These are phyloP conservation scores for Clavelina lepadiformis DNA, from an alignment of 23 tunicate genomes.

Conservation along the genomic window DNA sequence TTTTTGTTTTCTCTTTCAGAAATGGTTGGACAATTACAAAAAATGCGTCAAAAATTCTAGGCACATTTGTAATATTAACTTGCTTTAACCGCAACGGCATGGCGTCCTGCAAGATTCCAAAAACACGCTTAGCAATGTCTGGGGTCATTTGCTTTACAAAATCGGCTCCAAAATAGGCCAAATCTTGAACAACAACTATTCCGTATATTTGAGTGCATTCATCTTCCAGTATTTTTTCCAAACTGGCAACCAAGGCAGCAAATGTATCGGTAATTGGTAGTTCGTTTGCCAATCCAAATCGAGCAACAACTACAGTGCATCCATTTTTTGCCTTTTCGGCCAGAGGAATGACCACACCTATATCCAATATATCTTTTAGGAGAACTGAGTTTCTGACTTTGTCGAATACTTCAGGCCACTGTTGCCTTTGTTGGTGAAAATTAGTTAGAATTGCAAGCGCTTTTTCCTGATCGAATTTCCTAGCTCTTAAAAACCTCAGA, in stretches of 20 bases:
- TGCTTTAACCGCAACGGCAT: background rate
- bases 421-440: background rate
- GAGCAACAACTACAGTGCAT: background rate
- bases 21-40: background rate
- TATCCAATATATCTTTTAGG: background rate
- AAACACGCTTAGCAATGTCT: background rate
- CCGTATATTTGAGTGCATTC: background rate
- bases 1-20: background rate
- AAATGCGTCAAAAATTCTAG: background rate
- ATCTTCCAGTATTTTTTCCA: background rate
- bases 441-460: background rate
- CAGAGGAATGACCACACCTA: background rate
- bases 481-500: background rate
- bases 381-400: background rate
- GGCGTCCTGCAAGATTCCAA: background rate
- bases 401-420: background rate
- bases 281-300: background rate
- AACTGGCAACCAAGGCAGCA: background rate
- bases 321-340: background rate
- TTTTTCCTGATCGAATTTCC: background rate
- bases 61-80: background rate
- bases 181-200: background rate
- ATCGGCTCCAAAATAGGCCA: background rate
- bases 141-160: background rate
- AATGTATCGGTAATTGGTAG: background rate